Evolutionary conservation across 2,888 invertebrate species (phyloP), one percentile per base, ranked within the genome.

Genomic region (Catocala fraxini): DNA sequence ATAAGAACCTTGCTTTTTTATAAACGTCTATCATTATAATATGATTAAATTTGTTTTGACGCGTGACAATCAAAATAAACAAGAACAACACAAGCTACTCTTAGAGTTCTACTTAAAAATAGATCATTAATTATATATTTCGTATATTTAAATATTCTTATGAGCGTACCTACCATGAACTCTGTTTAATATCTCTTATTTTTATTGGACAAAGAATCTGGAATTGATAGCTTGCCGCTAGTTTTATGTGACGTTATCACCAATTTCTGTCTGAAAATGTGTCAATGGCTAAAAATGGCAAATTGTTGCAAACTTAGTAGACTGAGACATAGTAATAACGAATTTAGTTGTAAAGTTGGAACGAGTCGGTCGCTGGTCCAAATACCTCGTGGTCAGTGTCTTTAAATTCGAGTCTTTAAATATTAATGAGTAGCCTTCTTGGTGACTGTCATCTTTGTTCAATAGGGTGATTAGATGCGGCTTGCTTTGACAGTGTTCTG

Each of bases 381-480:
- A 60, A 51, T 63, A 48, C 51, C 33, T 25, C 48, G 51, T 54
- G 51, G 56, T 58, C 55, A 51, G 51, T 11, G 42, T 10, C n/a
- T 15, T 9, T 13, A 63, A 58, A 51, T 56, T 68, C 59, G 58
- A 61, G 52, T 71, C 66, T 68, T 65, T 66, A 71, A 71, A 65
- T 71, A 55, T 68, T 63, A 72, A 69, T 63, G 63, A 66, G 57
- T 51, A 56, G 39, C 58, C 52, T 60, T 68, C 58, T 63, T 65
- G 55, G 11, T 33, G 53, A 58, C 46, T 56, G 51, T 54, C 59
- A 59, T 63, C 41, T 63, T 63, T 67, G 70, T 72, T 66, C 56
- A 52, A 73, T 67, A 69, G 58, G 67, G 71, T 72, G 68, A 75
- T 79, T 79, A 77, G 73, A 59, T 66, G 64, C 71, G 71, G 68